Evolutionary conservation across 53 echinoderm and acorn worm genomes (phyloP), one percentile per base, ranked within the genome.

Genomic region (Antedon mediterranea): DNA sequence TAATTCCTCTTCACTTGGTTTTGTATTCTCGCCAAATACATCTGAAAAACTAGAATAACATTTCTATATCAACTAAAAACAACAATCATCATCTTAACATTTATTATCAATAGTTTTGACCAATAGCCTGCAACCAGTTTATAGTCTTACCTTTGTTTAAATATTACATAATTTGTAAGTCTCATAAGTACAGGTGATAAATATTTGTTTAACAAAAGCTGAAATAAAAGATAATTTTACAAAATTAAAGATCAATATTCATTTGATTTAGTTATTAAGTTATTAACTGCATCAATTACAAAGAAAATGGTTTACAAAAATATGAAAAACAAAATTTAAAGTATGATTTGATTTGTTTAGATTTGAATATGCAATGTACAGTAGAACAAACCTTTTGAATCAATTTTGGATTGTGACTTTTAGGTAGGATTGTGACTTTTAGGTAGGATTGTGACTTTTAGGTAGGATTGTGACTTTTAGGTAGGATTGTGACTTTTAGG

Each of bases 391-490:
- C 93, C 88, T 93, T 90, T 72, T 90, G 93, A 4, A 76, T 34
- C 11, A 82, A 43, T 42, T 88, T 78, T 75, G 84, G 81, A 30
- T 87, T 76, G 72, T 87, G 75, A 72, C 87, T 90, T 71, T 90
- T 87, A 28, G 93, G 93, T 34, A 92, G 78, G 71, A 92, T 92
- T 74, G n/a, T n/a, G n/a, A n/a, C n/a, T 90, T 71, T 90, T 87
- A 28, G 93, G 93, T 34, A 92, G 78, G 71, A 92, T 92, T 74
- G n/a, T n/a, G n/a, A n/a, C n/a, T 90, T 71, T 90, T 87, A 28
- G 93, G 93, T 34, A 92, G 78, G 71, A 92, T 92, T 74, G n/a
- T n/a, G n/a, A n/a, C n/a, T 90, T 71, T 90, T 87, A 28, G 93
- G 93, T 34, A 92, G 78, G 71, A 92, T 92, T 74, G n/a, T n/a